Conservation (phyloP, 2,888 invertebrate species). For the Drosophila austrosaltans region DNA sequence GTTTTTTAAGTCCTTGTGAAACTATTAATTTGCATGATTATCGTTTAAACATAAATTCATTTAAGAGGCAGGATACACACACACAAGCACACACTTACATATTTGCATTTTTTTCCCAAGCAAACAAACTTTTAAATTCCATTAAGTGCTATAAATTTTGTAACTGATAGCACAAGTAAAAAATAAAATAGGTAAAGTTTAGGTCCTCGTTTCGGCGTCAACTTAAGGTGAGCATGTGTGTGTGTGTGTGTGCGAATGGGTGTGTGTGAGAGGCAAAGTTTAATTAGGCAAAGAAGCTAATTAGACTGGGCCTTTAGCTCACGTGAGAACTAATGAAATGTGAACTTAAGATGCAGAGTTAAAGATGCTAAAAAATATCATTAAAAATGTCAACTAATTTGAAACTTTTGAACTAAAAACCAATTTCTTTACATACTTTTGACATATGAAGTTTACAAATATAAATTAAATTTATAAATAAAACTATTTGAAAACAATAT, state of each 20-base stretch:
- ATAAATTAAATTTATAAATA: no score
- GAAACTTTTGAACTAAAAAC: background rate
- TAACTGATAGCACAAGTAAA: conserved; percentile 69
- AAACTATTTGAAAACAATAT: no score
- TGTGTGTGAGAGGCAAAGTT: conserved; percentile 44
- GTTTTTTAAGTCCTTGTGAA: conserved; percentile 45
- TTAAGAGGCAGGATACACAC: conserved; percentile 50
- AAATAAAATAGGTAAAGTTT: conserved; percentile 33
- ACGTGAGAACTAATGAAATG: conserved; percentile 21
- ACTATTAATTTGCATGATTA: conserved; percentile 81
- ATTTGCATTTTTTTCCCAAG: conserved; percentile 48
- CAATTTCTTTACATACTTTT: background rate
- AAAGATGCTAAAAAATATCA: conserved; percentile 3
- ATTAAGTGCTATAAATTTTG: conserved; percentile 82
- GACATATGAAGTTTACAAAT: no score
- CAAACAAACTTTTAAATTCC: conserved; percentile 82
- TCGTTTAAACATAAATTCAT: conserved; percentile 77
- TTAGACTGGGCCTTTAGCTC: conserved; percentile 34
- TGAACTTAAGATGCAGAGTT: conserved; percentile 10
- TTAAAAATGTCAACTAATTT: background rate
- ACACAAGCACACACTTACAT: conserved; percentile 14
- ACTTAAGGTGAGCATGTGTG: conserved; percentile 23
- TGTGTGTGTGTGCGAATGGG: conserved; percentile 18
- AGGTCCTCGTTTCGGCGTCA: conserved; percentile 39
- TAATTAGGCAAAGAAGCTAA: conserved; percentile 56